Base-by-base conservation (phyloP, 2,888 invertebrate species). In the Quadroppia sp. region DNA sequence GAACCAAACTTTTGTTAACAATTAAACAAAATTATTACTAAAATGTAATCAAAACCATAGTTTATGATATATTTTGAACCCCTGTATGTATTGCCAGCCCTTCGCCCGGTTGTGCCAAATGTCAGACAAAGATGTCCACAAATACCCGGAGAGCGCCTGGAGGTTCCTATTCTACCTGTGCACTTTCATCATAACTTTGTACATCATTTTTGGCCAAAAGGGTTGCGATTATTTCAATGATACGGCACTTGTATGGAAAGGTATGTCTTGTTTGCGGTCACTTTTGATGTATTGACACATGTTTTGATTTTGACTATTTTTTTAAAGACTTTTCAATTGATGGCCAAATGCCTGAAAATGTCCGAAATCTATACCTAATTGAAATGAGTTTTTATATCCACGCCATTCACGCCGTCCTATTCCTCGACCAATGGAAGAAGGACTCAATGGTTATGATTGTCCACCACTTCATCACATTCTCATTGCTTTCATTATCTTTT, bases 391-490 rank as follows among this genome's bases (percentile, higher is more conserved):
- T 67, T 67, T 84, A 84, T 77, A 71, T 84, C 28, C 83, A 84
- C 76, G 83, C 83, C 25, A 78, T 83, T 40, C 84, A 83, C 77
- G 83, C 81, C 30, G 82, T 83, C 4, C 64, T 83, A n/a, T 83
- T 80, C 76, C 80, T 84, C 81, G 84, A 84, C 78, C 75, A 79
- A 53, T 82, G 83, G 83, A 77, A 83, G 23, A 82, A 81, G 75
- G 83, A 84, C 76, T 81, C 81, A 32, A 53, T 78, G n/a, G 79
- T 81, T 30, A 80, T 82, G 81, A 74, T 82, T 36, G 75, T 81
- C 50, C 82, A 82, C 77, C 82, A 82, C 76, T 74, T 80, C 48
- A 73, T 83, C n/a, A 81, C 82, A 9, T 75, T 81, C 30, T 56
- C 77, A 13, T 78, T 82, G 11, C 79, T 83, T 48, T 79, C 78